A percentile compares a stretch with the other conserved stretches of the same genome.
These are phyloP conservation scores for Dorcus hopei DNA, from an alignment of 2,888 invertebrate species.

Conservation along the genomic window DNA sequence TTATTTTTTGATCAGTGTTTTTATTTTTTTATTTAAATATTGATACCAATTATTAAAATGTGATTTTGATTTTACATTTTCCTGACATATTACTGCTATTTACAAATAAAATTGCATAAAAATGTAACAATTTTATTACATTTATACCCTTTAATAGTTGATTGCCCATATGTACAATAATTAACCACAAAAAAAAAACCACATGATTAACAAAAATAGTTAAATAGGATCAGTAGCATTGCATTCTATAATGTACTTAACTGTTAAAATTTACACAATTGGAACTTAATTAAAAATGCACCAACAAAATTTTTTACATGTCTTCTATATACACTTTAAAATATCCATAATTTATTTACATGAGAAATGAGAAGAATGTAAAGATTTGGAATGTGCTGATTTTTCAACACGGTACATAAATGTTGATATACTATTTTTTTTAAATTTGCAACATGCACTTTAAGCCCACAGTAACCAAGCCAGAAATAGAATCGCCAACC, in stretches of 20 bases:
- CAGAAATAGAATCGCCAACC: slow-evolving; percentile 88
- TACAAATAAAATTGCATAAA: neutral
- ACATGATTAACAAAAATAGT: no score
- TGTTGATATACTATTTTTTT: neutral
- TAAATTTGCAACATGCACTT: slow-evolving; percentile 17
- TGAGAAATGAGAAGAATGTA: neutral
- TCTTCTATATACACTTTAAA: no score
- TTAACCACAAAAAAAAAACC: neutral
- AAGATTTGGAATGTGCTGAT: neutral
- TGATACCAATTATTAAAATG: no score
- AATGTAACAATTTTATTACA: neutral
- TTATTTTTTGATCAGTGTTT: no score
- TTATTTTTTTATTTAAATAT: neutral
- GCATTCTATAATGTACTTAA: no score
- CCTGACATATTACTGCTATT: neutral
- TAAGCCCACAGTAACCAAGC: slow-evolving; percentile 90
- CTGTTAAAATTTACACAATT: no score
- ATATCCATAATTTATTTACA: neutral
- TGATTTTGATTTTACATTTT: neutral
- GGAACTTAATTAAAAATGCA: no score
- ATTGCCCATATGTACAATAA: neutral
- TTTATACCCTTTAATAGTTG: neutral
- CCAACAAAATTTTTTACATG: no score
- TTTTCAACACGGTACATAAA: neutral
- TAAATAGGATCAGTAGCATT: no score